Base-by-base conservation (phyloP, 1,140 invertebrate genomes). In the Leptopilina clavipes region DNA sequence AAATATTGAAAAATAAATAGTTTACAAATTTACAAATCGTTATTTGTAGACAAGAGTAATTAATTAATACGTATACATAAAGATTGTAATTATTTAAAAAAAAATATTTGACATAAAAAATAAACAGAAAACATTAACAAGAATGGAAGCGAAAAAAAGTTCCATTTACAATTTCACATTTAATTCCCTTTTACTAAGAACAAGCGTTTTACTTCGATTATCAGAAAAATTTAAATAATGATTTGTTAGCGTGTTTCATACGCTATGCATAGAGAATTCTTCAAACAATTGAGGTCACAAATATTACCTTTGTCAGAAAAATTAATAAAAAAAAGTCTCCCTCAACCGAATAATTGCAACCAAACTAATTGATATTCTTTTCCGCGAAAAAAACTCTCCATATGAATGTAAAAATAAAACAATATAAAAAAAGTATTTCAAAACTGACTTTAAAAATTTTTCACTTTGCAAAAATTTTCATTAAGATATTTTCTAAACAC, bases 151-250 rank as follows among this genome's bases (percentile, higher is more conserved):
- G 31, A 37, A 48, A 48, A 76, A 80, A 76, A 37, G 25, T 74
- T 9, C 75, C 76, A n/a, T 1, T 54, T 45, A 43, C 76, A 82
- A 75, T 80, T 78, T 44, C 76, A 75, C 65, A 70, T 83, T 82
- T 78, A 76, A 76, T 78, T 84, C 77, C 70, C 12, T 79, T 84
- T 79, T 52, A 71, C 74, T 73, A 76, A 77, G 74, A 75, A 82
- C 43, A 76, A 65, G 59, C 79, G 77, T 81, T 84, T 78, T 84
- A 1, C 84, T 82, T 82, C 82, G 81, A 84, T 84, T 83, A 75
- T 81, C 79, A 77, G 31, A 84, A 84, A 84, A 84, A 84, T 84
- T 82, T 84, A 79, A 83, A 84, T 84, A 82, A 84, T 84, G 83
- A 79, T 84, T 77, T 81, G 80, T 84, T 84, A 74, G 83, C 83